These are phyloP conservation scores for Aspidiotus destructor DNA, from an alignment of 2,888 invertebrate species.

Conservation along the genomic window DNA sequence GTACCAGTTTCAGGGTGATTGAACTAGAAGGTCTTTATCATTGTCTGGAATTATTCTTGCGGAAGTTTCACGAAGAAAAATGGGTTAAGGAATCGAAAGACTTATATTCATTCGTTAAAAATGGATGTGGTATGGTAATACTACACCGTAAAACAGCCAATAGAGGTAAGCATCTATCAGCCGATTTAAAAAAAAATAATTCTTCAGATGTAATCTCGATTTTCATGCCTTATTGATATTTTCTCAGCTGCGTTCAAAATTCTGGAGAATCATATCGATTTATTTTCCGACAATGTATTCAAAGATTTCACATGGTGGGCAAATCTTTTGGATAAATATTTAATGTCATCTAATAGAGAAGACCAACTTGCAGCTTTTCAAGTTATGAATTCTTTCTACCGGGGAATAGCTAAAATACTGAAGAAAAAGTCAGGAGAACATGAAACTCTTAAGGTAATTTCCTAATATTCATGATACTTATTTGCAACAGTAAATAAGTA, in stretches of 20 bases:
- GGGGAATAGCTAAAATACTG: conserved; percentile 13
- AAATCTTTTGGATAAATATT: background rate
- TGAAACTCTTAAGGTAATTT: conserved; percentile 8
- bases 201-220: background rate
- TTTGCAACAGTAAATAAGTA: background rate
- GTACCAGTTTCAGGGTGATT: background rate
- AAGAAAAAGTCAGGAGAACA: background rate
- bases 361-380: conserved; percentile 9
- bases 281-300: conserved; percentile 7
- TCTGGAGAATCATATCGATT: conserved; percentile 7
- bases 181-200: background rate
- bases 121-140: background rate
- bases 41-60: background rate
- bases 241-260: conserved; percentile 11
- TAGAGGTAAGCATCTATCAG: background rate
- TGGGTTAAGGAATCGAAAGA: background rate
- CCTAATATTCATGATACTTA: background rate
- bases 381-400: conserved; percentile 5
- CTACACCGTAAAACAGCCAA: background rate
- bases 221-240: background rate
- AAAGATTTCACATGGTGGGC: conserved; percentile 16
- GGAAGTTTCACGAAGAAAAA: background rate
- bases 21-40: background rate
- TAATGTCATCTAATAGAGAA: conserved; percentile 14
- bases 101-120: background rate